Evolutionary conservation across 2,888 invertebrate species (phyloP), one percentile per base, ranked within the genome.

Genomic region (Zygaena filipendulae): DNA sequence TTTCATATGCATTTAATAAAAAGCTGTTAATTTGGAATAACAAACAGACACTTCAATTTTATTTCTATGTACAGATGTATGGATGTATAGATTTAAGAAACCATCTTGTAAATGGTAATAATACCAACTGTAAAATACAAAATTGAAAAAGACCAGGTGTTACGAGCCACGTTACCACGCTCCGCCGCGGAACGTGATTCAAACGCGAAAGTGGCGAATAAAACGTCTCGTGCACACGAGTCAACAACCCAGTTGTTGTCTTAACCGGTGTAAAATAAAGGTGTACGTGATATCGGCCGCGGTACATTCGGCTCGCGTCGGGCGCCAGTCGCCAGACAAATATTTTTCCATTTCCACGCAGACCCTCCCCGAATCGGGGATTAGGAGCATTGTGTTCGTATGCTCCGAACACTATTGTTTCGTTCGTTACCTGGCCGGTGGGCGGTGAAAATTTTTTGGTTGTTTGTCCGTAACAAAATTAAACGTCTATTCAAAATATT

Each of bases 281-380:
- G 41, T 43, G 49, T 50, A 59, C 64, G 60, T 60, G 63, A 47
- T 44, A 44, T 37, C 39, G 43, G 32, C 40, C 33, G 36, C 39
- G 35, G 36, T 44, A 34, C 13, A 14, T 11, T n/a, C 16, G 20
- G 13, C 18, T 23, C 3, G 9, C 14, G 22, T 13, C 24, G 21
- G 28, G 25, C 31, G 29, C 32, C 24, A 25, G 32, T 24, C 38
- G 40, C 59, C 75, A 75, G 75, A 77, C 75, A 69, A 72, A 77
- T 77, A 77, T 75, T 74, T 77, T 75, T 71, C 68, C 68, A 72
- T 75, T 77, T 67, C 50, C 63, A 58, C 55, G 38, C 52, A 54
- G 52, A 48, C 53, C 58, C 60, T 49, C 54, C 53, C 59, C 56
- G 55, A 63, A 66, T 59, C 49, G 67, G 56, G 71, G 68, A 71